These are phyloP conservation scores for Drosophila quinaria DNA, from an alignment of 2,888 invertebrate species.

Conservation along the genomic window DNA sequence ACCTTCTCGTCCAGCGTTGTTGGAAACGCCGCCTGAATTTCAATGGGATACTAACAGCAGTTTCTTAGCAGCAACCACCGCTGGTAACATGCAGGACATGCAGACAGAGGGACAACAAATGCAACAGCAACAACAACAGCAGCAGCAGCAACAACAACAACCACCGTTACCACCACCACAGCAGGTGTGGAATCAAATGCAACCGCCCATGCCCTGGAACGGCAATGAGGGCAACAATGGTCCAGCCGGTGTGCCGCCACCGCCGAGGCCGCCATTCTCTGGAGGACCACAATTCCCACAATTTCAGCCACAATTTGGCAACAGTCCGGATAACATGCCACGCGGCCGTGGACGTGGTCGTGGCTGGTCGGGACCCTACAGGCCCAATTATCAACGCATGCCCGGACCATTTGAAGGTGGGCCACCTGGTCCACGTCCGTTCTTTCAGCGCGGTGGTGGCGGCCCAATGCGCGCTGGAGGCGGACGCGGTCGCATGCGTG, in stretches of 20 bases:
- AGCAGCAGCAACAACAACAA: slow-evolving; percentile 45
- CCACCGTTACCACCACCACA: slow-evolving; percentile 52
- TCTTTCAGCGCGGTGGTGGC: slow-evolving; percentile 58
- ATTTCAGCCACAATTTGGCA: slow-evolving; percentile 64
- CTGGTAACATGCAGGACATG: slow-evolving; percentile 61
- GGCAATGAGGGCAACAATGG: slow-evolving; percentile 58
- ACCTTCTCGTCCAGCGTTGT: slow-evolving; percentile 72
- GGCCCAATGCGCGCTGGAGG: slow-evolving; percentile 69
- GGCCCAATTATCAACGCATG: slow-evolving; percentile 73
- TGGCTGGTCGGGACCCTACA: slow-evolving; percentile 71
- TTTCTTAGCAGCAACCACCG: slow-evolving; percentile 43
- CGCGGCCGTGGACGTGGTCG: slow-evolving; percentile 75
- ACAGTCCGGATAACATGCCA: slow-evolving; percentile 64
- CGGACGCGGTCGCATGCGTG: slow-evolving; percentile 83
- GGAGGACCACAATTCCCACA: slow-evolving; percentile 59
- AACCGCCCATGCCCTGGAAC: slow-evolving; percentile 71
- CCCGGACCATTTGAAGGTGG: slow-evolving; percentile 68
- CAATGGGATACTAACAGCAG: slow-evolving; percentile 74
- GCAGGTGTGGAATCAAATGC: slow-evolving; percentile 76
- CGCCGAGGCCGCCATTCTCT: slow-evolving; percentile 53
- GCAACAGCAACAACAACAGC: slow-evolving; percentile 21
- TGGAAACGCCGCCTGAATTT: slow-evolving; percentile 82
- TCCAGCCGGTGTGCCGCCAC: slow-evolving; percentile 49
- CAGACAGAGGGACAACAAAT: slow-evolving; percentile 57
- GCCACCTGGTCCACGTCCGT: slow-evolving; percentile 74